Conservation (phyloP, 2,113 vertebrate genomes). For the Formicarius rufipectus region DNA sequence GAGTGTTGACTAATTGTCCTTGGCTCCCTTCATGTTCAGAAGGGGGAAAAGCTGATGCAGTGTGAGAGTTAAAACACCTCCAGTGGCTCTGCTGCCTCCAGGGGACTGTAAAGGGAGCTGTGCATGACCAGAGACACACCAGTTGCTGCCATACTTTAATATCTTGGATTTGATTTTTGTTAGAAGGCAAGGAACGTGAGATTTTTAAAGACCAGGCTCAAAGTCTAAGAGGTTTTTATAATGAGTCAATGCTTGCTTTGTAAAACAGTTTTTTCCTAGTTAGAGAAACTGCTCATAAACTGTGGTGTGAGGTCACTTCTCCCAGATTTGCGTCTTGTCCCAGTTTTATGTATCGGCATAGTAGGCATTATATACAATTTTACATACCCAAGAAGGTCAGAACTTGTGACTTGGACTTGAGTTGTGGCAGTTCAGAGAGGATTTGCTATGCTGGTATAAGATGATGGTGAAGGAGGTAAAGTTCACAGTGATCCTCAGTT, state of each 20-base stretch:
- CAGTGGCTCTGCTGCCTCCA: neutral
- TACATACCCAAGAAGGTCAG: neutral
- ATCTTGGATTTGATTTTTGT: neutral
- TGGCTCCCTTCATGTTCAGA: neutral
- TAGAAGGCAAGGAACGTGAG: neutral
- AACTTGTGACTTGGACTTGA: neutral
- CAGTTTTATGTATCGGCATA: neutral
- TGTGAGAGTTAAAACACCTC: neutral
- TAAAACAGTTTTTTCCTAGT: neutral
- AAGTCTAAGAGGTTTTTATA: neutral
- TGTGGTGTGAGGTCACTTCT: neutral
- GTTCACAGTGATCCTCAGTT: neutral
- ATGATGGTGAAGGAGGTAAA: neutral
- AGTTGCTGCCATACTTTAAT: neutral
- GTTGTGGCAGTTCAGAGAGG: neutral
- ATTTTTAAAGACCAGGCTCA: neutral
- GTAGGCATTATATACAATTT: neutral
- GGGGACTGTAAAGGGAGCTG: neutral
- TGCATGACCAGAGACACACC: neutral
- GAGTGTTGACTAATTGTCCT: neutral
- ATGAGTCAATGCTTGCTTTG: rapidly evolving
- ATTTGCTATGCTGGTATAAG: neutral
- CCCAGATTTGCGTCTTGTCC: neutral
- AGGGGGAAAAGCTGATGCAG: neutral
- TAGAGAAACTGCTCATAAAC: neutral